Evolutionary conservation across 2,113 vertebrate species (phyloP), one percentile per base, ranked within the genome.

Genomic region (Marcusenius ussheri): DNA sequence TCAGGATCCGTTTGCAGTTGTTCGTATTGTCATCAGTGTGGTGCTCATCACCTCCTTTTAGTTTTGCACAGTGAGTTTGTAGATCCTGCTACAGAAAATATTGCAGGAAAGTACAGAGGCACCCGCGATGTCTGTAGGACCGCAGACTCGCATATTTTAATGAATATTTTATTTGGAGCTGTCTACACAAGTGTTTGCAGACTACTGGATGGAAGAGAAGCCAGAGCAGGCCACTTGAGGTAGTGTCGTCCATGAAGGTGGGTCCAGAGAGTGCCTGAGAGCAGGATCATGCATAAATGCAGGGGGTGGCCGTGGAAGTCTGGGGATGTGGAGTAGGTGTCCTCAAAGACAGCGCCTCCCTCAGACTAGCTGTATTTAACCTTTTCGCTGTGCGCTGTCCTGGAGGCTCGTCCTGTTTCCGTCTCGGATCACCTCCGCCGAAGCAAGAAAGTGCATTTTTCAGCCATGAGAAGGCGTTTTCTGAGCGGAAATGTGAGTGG

Each of bases 281-380:
- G 92, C 93, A 92, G 90, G 90, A 92, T 94, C 95, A 96, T 96
- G 93, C 93, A 96, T 96, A 94, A 94, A 95, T 96, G 94, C 93
- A 96, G 89, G 86, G 93, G 93, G 89, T 91, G 90, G 92, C 90
- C 89, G 66, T 90, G 92, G 89, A 90, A 92, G 90, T 88, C 80
- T 91, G 90, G 90, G 88, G 89, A 88, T 87, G 87, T 45, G 74
- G 53, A 88, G 91, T 92, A 83, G 89, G 88, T 83, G 89, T 83
- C 90, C 88, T 92, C 91, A 88, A 93, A 93, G 91, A 92, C 83
- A 86, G 88, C 90, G 1, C 42, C 49, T 45, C 42, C 24, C 9
- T 42, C 19, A 24, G 35, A 17, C 24, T n/a, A 8, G 8, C 77
- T 21, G 11, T 8, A 39, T 77, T 46, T 83, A 89, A 80, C 74